Evolutionary conservation across 2,888 invertebrate genomes (phyloP), one percentile per base, ranked within the genome.

Genomic region (Isoperla grammatica): DNA sequence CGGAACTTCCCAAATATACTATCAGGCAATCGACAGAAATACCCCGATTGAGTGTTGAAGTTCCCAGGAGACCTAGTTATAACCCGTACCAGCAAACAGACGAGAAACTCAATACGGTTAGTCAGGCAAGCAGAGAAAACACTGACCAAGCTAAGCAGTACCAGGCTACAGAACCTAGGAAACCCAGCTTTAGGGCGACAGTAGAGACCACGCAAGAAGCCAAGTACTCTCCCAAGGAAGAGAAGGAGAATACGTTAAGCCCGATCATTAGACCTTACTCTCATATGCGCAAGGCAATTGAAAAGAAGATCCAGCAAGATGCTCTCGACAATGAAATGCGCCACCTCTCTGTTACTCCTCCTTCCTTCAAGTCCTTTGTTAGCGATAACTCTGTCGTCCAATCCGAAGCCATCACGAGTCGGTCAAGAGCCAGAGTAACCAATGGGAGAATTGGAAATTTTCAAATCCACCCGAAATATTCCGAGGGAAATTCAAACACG

Each of bases 311-410:
- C 40, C 3, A 12, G 6, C 3, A 37, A 20, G 5, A 43, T 22
- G 20, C n/a, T 9, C n/a, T 37, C 48, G 15, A 22, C 35, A 6
- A 29, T 4, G 40, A 40, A 12, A 4, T 12, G 3, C 5, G 40
- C 4, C 40, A n/a, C 43, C 20, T 12, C 22, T 40, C 11, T 22
- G 43, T 1, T 22, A 42, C n/a, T 13, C 43, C 56, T n/a, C 42
- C 29, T 22, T 40, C 57, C 6, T 40, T 49, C 35, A n/a, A 22
- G 6, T 57, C 57, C 57, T 49, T 49, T 13, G 15, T 5, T 15
- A 12, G n/a, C 40, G 40, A 40, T 22, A 64, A 64, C 19, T 61
- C 61, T n/a, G 53, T 64, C 23, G 45, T 50, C 39, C 61, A 57
- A 35, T 48, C 58, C 37, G 60, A 58, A 20, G 48, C 39, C 20